Conservation (phyloP, 2,888 invertebrate species). For the Macaria notata region DNA sequence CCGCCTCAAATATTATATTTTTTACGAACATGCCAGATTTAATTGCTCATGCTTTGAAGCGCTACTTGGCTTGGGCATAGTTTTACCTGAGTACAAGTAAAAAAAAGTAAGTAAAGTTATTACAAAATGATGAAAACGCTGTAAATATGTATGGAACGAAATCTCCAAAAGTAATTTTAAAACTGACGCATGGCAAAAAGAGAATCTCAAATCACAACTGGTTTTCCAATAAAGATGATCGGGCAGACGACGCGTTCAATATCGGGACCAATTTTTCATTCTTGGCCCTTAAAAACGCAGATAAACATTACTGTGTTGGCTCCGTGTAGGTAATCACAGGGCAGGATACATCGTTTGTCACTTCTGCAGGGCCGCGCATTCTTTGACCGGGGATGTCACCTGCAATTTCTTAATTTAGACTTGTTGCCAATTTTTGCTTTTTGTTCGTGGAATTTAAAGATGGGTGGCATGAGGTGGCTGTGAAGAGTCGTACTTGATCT, state of each 20-base stretch:
- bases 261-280: slow-evolving; percentile 47
- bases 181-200: slow-evolving; percentile 13
- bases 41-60: slow-evolving; percentile 14
- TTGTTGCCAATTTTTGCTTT: slow-evolving; percentile 34
- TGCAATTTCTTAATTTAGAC: slow-evolving; percentile 48
- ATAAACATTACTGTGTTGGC: slow-evolving; percentile 31
- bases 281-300: slow-evolving; percentile 33
- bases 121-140: too few species aligned
- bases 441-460: slow-evolving; percentile 19
- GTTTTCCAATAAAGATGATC: slow-evolving; percentile 43
- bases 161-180: too few species aligned
- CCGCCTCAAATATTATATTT: slow-evolving; percentile 23
- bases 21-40: slow-evolving; percentile 23
- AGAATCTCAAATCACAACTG: slow-evolving; percentile 18
- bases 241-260: slow-evolving; percentile 39
- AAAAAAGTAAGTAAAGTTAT: too few species aligned
- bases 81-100: too few species aligned
- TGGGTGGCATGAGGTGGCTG: slow-evolving; percentile 9
- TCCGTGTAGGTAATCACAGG: slow-evolving; percentile 25
- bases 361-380: slow-evolving; percentile 26
- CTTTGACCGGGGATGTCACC: slow-evolving; percentile 35
- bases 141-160: too few species aligned
- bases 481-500: slow-evolving; percentile 12
- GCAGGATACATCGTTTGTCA: slow-evolving; percentile 34
- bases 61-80: slow-evolving; percentile 1